A percentile compares a stretch with the other conserved stretches of the same genome.
phyloP scores from a whole-genome alignment of 2,113 vertebrate genomes.

The Pluvialis apricaria region DNA sequence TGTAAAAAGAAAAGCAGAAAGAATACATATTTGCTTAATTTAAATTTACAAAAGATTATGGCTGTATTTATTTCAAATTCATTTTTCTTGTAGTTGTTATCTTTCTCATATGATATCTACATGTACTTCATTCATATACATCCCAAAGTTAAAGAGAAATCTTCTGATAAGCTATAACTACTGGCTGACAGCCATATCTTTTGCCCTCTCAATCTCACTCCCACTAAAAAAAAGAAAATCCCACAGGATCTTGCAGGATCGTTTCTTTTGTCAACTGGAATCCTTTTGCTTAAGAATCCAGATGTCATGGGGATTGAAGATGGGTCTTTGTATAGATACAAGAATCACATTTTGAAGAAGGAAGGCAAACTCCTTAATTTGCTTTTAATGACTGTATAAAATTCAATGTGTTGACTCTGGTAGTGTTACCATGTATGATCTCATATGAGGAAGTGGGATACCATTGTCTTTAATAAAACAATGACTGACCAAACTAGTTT shows the following conservation, averaged over 20 bases:
- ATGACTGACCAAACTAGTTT: not conserved
- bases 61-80: not conserved
- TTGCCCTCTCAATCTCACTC: not conserved
- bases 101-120: not conserved
- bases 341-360: not conserved
- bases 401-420: not conserved
- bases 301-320: not conserved
- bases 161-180: not conserved
- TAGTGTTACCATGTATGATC: not conserved
- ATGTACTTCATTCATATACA: not conserved
- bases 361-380: not conserved
- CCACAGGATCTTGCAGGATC: not conserved
- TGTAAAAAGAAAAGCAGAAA: constrained; percentile 22
- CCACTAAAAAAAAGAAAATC: not conserved
- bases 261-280: not conserved
- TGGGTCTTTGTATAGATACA: not conserved
- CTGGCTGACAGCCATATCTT: not conserved
- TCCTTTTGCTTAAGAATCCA: not conserved
- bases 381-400: not conserved
- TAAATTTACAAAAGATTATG: not conserved
- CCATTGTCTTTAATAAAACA: not conserved
- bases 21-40: not conserved
- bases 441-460: not conserved
- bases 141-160: not conserved
- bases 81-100: not conserved